Base-by-base conservation (phyloP, 2,113 vertebrate species). In the Myotis davidii region DNA sequence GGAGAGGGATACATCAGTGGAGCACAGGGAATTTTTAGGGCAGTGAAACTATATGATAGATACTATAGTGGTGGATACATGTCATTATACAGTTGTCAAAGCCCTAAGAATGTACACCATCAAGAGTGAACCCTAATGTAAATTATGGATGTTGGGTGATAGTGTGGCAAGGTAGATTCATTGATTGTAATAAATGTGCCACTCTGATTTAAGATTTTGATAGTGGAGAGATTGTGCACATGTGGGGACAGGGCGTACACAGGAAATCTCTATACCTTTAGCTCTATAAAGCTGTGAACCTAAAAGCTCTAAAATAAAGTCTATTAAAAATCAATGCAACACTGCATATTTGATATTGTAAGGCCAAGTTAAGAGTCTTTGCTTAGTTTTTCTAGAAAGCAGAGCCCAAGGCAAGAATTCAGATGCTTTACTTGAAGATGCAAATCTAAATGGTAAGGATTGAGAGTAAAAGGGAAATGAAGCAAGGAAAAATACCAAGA, bases 321-420 rank as follows among this genome's bases (percentile, higher is more conserved):
- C 45, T 87, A 37, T 86, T 91, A 65, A 90, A 37, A 83, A 32
- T 45, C 67, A 67, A 0, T 74, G 32, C 37, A 74, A 72, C 9
- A 23, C 42, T 88, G 11, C 21, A 56, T 85, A 78, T 34, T 81
- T 61, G 59, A n/a, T 88, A 59, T 81, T 88, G 39, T 85, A 12
- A 56, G 42, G 14, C 64, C 72, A 50, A 77, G 3, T 45, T 27
- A 34, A 83, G 21, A 25, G 64, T 64, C 39, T 90, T 94, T 89
- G 32, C 29, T 69, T 82, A 85, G 9, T 89, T 93, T 76, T 3
- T 95, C 48, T 67, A 72, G 78, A 88, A 94, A 77, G 48, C 52
- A 79, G 76, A 87, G 37, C 20, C 65, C 42, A 85, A 85, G 14
- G 6, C 48, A 79, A 83, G 32, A 76, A 70, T 76, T 82, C 11